Percentiles rank a stretch among this genome's conserved stretches.
phyloP scores from a whole-genome alignment of 2,113 vertebrate genomes.

The Passer montanus region DNA sequence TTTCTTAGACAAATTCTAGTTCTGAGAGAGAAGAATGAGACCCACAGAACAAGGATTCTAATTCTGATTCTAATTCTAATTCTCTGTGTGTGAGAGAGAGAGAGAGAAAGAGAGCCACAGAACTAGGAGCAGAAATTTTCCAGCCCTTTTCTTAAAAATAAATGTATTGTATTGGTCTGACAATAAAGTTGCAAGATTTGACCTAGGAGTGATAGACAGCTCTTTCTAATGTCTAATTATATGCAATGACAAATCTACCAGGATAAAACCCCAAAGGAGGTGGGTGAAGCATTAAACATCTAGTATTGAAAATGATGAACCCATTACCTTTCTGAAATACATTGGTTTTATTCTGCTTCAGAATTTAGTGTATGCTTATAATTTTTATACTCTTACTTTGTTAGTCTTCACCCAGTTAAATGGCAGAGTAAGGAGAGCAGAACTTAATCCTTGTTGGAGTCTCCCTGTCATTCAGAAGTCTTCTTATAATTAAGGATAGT shows the following conservation, averaged over 20 bases:
- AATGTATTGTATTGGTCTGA: not conserved
- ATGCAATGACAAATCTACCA: not conserved
- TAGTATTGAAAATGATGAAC: not conserved
- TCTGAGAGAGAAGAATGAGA: not conserved
- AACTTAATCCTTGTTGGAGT: not conserved
- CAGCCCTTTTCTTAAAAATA: not conserved
- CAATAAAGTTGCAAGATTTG: not conserved
- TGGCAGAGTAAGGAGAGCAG: not conserved
- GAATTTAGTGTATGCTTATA: not conserved
- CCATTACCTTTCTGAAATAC: not conserved
- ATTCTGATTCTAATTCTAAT: not conserved
- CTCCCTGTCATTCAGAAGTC: not conserved
- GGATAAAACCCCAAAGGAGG: not conserved
- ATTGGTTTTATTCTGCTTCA: not conserved
- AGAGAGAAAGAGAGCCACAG: not conserved
- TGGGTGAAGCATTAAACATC: not conserved
- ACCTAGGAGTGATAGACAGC: not conserved
- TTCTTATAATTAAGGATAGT: not conserved
- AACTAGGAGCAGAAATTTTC: not conserved
- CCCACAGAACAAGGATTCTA: not conserved
- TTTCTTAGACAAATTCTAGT: slow-evolving; percentile 31
- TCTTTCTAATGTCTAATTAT: slow-evolving; percentile 10
- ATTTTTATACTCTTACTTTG: not conserved
- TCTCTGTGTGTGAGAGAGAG: not conserved
- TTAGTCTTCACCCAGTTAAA: not conserved